phyloP scores from a whole-genome alignment of 2,113 vertebrate species.

The Leptocoma aspasia region DNA sequence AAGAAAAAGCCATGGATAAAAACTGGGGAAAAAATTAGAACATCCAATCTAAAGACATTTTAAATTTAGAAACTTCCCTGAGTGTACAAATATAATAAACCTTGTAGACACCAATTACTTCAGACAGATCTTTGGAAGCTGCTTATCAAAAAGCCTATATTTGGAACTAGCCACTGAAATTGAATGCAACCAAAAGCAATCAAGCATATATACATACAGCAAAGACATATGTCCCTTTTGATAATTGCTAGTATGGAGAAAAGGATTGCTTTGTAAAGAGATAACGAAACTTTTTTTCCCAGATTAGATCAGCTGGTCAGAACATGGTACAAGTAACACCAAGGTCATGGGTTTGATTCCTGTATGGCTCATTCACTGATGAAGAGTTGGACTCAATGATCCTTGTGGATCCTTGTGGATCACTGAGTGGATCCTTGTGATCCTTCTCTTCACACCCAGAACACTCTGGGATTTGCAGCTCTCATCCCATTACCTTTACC shows the following conservation, averaged over 20 bases:
- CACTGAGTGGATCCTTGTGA: neutral
- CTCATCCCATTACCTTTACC: neutral
- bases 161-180: neutral
- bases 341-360: neutral
- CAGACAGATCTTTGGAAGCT: neutral
- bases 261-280: neutral
- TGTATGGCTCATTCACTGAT: neutral
- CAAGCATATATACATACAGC: fast-evolving
- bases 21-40: neutral
- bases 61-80: neutral
- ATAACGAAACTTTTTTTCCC: neutral
- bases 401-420: neutral
- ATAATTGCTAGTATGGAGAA: neutral
- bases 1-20: neutral
- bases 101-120: neutral
- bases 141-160: neutral
- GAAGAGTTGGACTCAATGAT: neutral
- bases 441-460: neutral
- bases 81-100: neutral
- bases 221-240: neutral
- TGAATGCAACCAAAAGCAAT: neutral
- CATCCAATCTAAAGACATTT: neutral
- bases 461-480: neutral
- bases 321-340: neutral
- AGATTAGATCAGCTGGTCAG: neutral